Base-by-base conservation (phyloP, 2,113 vertebrate species). In the Poeciliopsis retropinna region DNA sequence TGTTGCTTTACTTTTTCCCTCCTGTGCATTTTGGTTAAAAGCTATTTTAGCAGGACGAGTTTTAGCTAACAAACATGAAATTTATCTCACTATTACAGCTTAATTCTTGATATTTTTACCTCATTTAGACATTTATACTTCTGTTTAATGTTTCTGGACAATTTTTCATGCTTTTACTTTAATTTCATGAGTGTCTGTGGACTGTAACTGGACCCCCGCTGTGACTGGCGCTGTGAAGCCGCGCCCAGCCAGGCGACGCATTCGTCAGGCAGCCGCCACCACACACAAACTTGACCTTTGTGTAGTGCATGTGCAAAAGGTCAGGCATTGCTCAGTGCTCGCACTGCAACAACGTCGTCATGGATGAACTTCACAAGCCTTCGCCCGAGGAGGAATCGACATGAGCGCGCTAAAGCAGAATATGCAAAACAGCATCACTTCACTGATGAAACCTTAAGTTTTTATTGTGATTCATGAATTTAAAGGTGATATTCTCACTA, bases 281-380 rank as follows among this genome's bases (percentile, higher is more conserved):
- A 30, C 63, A 66, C 72, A 74, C 72, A 66, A 39, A 66, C 63
- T 66, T 74, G 72, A 74, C 72, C 72, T 74, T 74, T 74, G 72
- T 66, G 72, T 28, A 37, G 47, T 60, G 47, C 72, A 25, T 74
- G 72, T 74, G 72, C 72, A 74, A 74, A 74, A 74, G 72, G 72
- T 25, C 47, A 66, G 31, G 31, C 72, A 37, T 74, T 74, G 47
- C 72, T 74, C 72, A 60, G 63, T 60, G 72, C 63, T 74, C 63
- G 27, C 72, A 74, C 72, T 51, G 72, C 72, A 39, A 66, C 63
- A 60, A 57, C 47, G 63, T 66, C 63, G 60, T 37, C 47, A 29
- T 14, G 47, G 72, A 74, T 74, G 28, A 74, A 74, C 8, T 29
- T 74, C 72, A 74, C 41, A 8, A 73, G 63, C 47, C 44, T 31